Conservation (phyloP, 2,113 vertebrate species). For the Chamaea fasciata region DNA sequence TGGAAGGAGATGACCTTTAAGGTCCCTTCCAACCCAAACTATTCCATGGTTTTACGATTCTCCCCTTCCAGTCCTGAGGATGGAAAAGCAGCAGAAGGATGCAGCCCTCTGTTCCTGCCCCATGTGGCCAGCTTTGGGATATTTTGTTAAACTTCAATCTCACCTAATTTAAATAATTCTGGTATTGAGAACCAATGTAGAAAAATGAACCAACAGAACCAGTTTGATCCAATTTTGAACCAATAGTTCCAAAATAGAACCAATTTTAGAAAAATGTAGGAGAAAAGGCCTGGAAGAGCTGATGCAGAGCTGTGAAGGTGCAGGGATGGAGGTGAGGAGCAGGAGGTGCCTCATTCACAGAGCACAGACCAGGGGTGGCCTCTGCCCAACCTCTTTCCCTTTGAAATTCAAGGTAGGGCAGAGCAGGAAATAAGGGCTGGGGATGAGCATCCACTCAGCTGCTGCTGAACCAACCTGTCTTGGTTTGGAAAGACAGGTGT, state of each 20-base stretch:
- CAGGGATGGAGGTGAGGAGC: background rate
- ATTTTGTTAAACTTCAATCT: background rate
- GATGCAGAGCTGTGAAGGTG: background rate
- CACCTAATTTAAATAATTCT: background rate
- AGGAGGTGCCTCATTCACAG: background rate
- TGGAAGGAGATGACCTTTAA: background rate
- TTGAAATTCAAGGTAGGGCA: background rate
- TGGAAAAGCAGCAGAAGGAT: background rate
- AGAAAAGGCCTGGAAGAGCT: background rate
- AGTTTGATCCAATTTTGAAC: background rate
- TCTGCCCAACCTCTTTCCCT: background rate
- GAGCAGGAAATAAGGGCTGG: background rate
- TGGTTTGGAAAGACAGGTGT: too few species aligned
- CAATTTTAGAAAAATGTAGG: background rate
- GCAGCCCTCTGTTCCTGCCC: background rate
- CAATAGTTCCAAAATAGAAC: background rate
- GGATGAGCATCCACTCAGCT: background rate
- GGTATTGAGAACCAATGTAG: background rate
- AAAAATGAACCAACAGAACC: background rate
- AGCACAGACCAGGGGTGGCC: background rate
- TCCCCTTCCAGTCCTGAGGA: background rate
- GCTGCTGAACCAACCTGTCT: background rate
- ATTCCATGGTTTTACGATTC: background rate
- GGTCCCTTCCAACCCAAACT: background rate
- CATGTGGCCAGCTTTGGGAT: rapidly evolving